phyloP scores from a whole-genome alignment of 2,888 invertebrate species.

The Drosophila hawaiiensis region DNA sequence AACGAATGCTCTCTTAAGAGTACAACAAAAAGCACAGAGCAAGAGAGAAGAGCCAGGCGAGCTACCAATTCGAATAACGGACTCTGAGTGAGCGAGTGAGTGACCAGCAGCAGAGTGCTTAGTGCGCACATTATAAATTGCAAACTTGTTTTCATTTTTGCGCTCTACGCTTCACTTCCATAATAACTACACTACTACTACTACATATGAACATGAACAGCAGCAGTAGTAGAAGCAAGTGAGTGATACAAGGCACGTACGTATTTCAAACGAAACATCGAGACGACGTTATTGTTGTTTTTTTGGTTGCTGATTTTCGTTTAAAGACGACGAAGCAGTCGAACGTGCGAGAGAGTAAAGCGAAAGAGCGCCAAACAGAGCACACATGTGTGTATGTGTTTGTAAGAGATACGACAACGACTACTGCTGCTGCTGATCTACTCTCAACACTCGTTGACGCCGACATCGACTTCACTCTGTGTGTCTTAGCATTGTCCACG shows the following conservation, averaged over 20 bases:
- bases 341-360: conserved; percentile 31
- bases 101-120: conserved; percentile 64
- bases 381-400: conserved; percentile 22
- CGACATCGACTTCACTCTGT: conserved; percentile 13
- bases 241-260: conserved; percentile 83
- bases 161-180: conserved; percentile 65
- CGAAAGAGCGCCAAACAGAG: conserved; percentile 41
- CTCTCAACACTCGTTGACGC: conserved; percentile 62
- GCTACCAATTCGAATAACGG: conserved; percentile 50
- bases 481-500: conserved; percentile 58
- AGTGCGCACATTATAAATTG: conserved; percentile 76
- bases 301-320: conserved; percentile 40
- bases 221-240: conserved; percentile 63
- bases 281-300: conserved; percentile 47
- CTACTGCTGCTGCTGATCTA: conserved; percentile 51
- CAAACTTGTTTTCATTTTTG: conserved; percentile 74
- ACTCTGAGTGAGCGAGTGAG: conserved; percentile 20
- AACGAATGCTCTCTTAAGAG: conserved; percentile 25
- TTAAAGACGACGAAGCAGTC: conserved; percentile 35
- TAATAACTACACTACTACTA: conserved; percentile 53
- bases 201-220: conserved; percentile 24
- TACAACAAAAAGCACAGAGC: conserved; percentile 6
- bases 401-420: conserved; percentile 42
- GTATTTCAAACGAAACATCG: conserved; percentile 65
- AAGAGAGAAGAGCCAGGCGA: conserved; percentile 33